phyloP scores from a whole-genome alignment of 64 coral and sea anemone genomes.

The Exaiptasia diaphana region DNA sequence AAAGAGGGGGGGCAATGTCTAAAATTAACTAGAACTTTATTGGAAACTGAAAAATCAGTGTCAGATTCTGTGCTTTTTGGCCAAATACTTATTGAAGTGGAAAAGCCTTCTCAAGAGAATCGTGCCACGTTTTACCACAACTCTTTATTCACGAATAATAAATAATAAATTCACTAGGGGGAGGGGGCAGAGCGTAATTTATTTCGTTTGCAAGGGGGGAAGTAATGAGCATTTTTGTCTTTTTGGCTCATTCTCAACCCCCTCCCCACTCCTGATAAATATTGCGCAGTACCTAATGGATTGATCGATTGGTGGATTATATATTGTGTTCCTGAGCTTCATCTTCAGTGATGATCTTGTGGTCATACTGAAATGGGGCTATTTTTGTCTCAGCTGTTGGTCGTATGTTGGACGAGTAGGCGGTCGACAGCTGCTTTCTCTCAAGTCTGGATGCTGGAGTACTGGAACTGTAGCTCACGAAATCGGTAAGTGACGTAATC shows the following conservation, averaged over 20 bases:
- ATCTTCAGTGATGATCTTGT: background rate
- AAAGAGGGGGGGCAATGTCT: no score
- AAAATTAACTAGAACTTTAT: no score
- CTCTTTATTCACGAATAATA: no score
- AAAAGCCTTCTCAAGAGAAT: no score
- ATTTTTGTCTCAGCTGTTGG: constrained; percentile 58
- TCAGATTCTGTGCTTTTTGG: no score
- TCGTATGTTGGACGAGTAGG: constrained; percentile 87
- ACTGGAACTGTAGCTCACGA: constrained; percentile 84
- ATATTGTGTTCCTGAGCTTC: background rate
- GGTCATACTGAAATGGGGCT: background rate
- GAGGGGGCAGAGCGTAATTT: no score
- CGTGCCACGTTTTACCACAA: no score
- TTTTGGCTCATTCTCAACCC: background rate
- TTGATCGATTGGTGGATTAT: background rate
- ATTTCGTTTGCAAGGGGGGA: background rate
- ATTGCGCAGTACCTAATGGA: background rate
- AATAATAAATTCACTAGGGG: no score
- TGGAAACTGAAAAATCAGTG: no score
- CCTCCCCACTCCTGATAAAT: background rate
- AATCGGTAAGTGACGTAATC: constrained; percentile 44
- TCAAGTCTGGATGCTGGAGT: constrained; percentile 48
- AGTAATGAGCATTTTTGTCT: background rate
- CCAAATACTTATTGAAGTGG: no score
- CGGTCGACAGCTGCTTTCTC: constrained; percentile 81